Conservation (phyloP, 2,113 vertebrate species). For the Ploceus nigricollis region DNA sequence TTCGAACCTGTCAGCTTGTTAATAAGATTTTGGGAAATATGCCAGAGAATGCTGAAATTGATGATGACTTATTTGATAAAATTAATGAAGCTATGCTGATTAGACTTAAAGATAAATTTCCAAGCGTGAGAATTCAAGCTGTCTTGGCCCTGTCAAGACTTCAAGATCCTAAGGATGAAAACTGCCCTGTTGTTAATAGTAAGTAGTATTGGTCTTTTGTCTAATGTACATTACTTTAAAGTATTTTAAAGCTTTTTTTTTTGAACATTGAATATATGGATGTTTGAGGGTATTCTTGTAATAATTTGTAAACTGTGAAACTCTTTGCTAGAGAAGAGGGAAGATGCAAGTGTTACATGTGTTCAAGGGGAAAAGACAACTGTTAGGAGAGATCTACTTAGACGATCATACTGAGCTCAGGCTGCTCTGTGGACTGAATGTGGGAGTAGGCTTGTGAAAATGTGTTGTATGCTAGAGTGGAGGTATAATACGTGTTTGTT, state of each 20-base stretch:
- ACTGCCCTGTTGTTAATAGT: slow-evolving; percentile 89
- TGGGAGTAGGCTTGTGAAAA: background rate
- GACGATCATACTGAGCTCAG: background rate
- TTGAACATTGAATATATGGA: background rate
- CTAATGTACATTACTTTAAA: background rate
- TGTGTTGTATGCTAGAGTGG: background rate
- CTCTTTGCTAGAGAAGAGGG: background rate
- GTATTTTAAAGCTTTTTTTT: background rate
- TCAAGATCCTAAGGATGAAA: slow-evolving; percentile 86
- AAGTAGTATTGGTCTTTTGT: slow-evolving; percentile 5
- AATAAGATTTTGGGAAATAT: slow-evolving; percentile 91
- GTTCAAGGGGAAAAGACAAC: background rate
- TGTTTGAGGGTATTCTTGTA: background rate
- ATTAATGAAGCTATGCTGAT: slow-evolving; percentile 92
- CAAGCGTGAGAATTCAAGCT: slow-evolving; percentile 93
- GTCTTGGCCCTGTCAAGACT: slow-evolving; percentile 91
- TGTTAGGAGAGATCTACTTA: background rate
- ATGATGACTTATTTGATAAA: slow-evolving; percentile 89
- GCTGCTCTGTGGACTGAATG: background rate
- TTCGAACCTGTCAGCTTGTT: slow-evolving; percentile 90
- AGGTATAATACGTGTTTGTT: background rate
- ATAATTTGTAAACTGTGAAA: background rate
- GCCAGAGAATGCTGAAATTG: slow-evolving; percentile 93
- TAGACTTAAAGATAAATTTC: slow-evolving; percentile 90
- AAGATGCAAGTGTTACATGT: background rate